phyloP scores from a whole-genome alignment of 2,113 vertebrate genomes.

The human (Homo sapiens) region DNA sequence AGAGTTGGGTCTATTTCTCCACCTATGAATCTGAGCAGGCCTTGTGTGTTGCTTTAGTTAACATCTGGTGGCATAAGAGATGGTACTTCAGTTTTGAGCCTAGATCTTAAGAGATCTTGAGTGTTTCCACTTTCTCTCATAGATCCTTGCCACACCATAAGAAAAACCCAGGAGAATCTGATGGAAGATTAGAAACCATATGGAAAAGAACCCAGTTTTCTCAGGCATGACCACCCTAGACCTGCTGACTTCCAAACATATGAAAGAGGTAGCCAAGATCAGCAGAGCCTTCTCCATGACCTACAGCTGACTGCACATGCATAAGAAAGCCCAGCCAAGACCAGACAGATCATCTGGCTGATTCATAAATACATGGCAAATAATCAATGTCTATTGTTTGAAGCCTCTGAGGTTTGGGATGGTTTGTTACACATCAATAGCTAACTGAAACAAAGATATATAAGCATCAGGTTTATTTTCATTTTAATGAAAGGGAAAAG shows the following conservation, averaged over 20 bases:
- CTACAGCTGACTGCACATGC: not conserved
- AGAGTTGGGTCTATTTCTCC: not conserved
- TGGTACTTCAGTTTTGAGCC: not conserved
- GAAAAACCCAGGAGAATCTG: not conserved
- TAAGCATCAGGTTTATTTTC: not conserved
- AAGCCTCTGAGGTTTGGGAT: not conserved
- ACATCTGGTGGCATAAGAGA: not conserved
- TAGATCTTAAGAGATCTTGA: not conserved
- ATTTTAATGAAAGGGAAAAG: not conserved
- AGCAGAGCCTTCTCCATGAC: not conserved
- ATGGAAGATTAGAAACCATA: not conserved
- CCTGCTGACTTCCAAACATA: not conserved
- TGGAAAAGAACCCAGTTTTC: not conserved
- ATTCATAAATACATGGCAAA: not conserved
- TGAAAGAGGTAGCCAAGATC: not conserved
- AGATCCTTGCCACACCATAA: not conserved
- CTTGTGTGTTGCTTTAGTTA: not conserved
- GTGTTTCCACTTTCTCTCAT: not conserved
- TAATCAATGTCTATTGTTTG: not conserved
- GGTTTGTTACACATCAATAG: not conserved
- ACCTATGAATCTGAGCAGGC: not conserved
- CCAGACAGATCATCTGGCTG: not conserved
- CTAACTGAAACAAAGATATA: not conserved
- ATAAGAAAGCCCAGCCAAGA: not conserved
- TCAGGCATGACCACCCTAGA: not conserved